Base-by-base conservation (phyloP, 2,113 vertebrate genomes). In the Rhea pennata region DNA sequence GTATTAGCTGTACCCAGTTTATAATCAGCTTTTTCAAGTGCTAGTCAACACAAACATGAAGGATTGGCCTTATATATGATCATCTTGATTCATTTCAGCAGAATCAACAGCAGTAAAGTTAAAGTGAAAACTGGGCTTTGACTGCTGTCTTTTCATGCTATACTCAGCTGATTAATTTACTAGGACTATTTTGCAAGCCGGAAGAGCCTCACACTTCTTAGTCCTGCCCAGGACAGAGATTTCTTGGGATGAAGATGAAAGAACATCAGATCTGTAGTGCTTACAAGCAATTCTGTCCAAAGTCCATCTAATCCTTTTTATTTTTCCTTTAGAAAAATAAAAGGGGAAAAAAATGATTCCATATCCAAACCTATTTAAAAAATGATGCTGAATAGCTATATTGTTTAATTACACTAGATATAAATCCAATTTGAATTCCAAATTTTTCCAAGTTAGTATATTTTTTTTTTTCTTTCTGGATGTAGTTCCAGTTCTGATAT, bases 241-340 rank as follows among this genome's bases (percentile, higher is more conserved):
- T 98, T 97, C 96, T 94, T 96, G 75, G 97, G 97, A 98, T 93
- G 94, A 97, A 98, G 93, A 98, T 98, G 94, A 98, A 98, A 98
- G 88, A 97, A 95, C 23, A 33, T 95, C 95, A 96, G 92, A 97
- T 97, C 89, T 95, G 70, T 95, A 98, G 90, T 95, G 88, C 97
- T 98, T 98, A 95, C 95, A 87, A 64, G 76, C 78, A 96, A 96
- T 98, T 97, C 95, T 93, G 48, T 97, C 93, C 92, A 98, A 99
- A 99, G 94, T 96, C 97, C 97, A 90, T 97, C 96, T 99, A 98
- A 98, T 98, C 97, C 94, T 96, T 97, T 98, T 97, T 96, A 98
- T 98, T 97, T 94, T 84, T 87, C 72, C 89, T 92, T 84, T 95
- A 91, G 96, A 97, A 96, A 94, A 24, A 50, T 69, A 84, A 85